Conservation (phyloP, 2,888 invertebrate species). For the Eucera pruinosa region DNA sequence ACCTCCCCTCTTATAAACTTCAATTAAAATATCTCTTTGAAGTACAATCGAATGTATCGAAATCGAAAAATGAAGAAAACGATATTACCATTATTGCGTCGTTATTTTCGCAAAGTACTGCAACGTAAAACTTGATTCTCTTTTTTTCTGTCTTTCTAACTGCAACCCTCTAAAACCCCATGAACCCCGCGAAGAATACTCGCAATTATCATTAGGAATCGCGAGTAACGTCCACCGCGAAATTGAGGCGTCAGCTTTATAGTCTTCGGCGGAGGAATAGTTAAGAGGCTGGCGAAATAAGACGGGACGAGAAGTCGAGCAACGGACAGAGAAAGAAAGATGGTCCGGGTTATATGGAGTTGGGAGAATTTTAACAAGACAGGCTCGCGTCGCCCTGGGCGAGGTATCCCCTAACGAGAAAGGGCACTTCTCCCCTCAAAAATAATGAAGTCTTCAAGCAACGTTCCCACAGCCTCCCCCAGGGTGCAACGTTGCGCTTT, state of each 20-base stretch:
- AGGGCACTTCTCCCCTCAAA: slow-evolving; percentile 75
- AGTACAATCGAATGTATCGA: too few relatives aligned
- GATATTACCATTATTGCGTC: too few relatives aligned
- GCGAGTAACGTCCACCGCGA: slow-evolving; percentile 40
- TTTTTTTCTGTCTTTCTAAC: too few relatives aligned
- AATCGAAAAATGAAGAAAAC: too few relatives aligned
- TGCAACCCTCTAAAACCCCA: too few relatives aligned
- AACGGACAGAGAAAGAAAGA: slow-evolving; percentile 12
- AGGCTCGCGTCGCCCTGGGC: slow-evolving; percentile 74
- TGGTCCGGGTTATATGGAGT: slow-evolving; percentile 68
- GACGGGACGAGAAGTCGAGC: background rate
- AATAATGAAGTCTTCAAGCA: slow-evolving; percentile 78
- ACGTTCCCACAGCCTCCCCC: slow-evolving; percentile 68
- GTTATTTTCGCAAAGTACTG: too few relatives aligned
- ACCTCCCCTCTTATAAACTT: too few relatives aligned
- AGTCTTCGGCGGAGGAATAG: slow-evolving; percentile 43
- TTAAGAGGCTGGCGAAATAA: slow-evolving; percentile 22
- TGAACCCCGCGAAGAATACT: background rate
- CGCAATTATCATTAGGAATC: slow-evolving; percentile 14
- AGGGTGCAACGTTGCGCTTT: slow-evolving; percentile 62
- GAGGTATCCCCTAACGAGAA: slow-evolving; percentile 77
- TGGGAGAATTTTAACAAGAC: slow-evolving; percentile 81
- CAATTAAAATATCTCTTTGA: too few relatives aligned
- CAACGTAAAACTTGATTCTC: too few relatives aligned
- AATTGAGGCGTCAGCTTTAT: slow-evolving; percentile 72